A percentile compares a stretch with the other conserved stretches of the same genome.
These are phyloP conservation scores for Trypoxylon attenuatum DNA, from an alignment of 2,888 invertebrate genomes.

Conservation along the genomic window DNA sequence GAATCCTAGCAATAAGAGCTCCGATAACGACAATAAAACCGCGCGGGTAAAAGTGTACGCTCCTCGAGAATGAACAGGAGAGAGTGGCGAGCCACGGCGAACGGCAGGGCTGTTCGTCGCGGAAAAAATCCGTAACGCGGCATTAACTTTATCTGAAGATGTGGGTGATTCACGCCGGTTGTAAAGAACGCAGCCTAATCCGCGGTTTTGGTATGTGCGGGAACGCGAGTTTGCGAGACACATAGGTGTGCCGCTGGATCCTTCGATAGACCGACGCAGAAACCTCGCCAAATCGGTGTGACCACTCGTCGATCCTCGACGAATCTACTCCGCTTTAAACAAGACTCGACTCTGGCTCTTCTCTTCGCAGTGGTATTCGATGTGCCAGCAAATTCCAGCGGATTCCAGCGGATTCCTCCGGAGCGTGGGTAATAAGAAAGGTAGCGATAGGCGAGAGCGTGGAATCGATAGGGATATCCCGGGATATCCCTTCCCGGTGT, in stretches of 20 bases:
- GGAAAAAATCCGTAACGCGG: conserved; percentile 28
- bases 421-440: conserved; percentile 63
- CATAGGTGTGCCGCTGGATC: no score
- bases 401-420: conserved; percentile 27
- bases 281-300: no score
- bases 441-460: conserved; percentile 41
- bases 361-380: no score
- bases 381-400: not conserved
- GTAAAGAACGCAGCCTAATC: conserved; percentile 62
- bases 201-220: conserved; percentile 42
- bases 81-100: not conserved
- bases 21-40: not conserved
- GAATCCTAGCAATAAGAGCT: not conserved
- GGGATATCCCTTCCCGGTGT: not conserved
- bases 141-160: conserved; percentile 60
- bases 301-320: no score
- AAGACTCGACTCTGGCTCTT: no score
- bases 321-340: no score
- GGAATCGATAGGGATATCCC: conserved; percentile 29
- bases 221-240: conserved; percentile 23
- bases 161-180: conserved; percentile 57
- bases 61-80: not conserved
- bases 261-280: no score
- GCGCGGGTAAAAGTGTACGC: not conserved
- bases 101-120: not conserved